Conservation (phyloP, 2,113 vertebrate genomes). For the Lophius piscatorius region DNA sequence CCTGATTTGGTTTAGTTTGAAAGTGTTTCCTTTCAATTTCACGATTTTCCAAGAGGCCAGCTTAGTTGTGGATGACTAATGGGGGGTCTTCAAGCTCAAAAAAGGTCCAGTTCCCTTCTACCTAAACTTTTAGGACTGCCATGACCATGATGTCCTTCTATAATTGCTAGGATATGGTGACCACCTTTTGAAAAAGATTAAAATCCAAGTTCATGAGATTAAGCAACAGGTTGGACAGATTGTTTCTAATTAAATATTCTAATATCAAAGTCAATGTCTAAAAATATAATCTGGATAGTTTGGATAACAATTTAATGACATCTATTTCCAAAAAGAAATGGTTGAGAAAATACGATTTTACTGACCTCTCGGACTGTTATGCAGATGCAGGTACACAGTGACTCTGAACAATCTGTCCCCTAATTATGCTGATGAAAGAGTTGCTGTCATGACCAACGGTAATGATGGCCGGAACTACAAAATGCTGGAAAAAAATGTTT, state of each 20-base stretch:
- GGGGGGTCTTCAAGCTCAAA: too few relatives aligned
- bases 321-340: too few relatives aligned
- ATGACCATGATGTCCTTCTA: background rate
- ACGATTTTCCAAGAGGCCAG: too few relatives aligned
- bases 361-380: conserved; percentile 7
- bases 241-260: background rate
- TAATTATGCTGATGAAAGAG: background rate
- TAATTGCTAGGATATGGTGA: too few relatives aligned
- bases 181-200: background rate
- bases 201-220: background rate
- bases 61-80: too few relatives aligned
- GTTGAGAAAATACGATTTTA: background rate
- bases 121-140: too few relatives aligned
- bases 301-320: background rate
- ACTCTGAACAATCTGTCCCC: background rate
- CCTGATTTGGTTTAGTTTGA: too few relatives aligned
- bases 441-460: background rate
- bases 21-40: too few relatives aligned
- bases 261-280: background rate
- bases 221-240: background rate
- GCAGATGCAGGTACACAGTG: background rate
- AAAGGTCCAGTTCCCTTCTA: too few relatives aligned
- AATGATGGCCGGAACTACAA: background rate
- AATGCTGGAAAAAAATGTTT: background rate
- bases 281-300: background rate